Evolutionary conservation across 2,113 vertebrate species (phyloP), one percentile per base, ranked within the genome.

Genomic region (Gobio gobio): DNA sequence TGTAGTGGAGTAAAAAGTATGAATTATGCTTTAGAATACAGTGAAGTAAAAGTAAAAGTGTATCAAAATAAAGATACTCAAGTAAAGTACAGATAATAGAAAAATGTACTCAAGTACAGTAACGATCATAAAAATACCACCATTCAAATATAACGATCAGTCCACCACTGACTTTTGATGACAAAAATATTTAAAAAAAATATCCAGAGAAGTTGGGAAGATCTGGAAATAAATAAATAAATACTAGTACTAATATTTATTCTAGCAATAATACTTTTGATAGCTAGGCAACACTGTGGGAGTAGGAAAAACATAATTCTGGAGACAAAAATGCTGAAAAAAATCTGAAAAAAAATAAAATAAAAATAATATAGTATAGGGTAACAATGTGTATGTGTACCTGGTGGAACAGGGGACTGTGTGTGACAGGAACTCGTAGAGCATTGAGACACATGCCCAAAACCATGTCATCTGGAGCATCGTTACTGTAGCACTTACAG

Each of bases 381-480:
- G 51, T 54, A 7, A 54, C 6, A 18, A 54, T 18, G 24, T 49
- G 10, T 56, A 26, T 70, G 22, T 16, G 56, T 83, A 94, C 94
- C 97, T 99, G 98, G 90, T 99, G 98, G 90, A 99, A 99, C 64
- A 98, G 97, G 0, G 98, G 94, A 76, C 97, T 98, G 89, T 99
- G 98, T 2, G 96, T 99, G 90, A 96, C 92, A 0, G 97, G 94
- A 59, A 99, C 90, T 24, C 95, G 95, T n/a, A 99, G 91, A n/a
- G 97, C 95, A 47, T 95, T 97, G 91, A 98, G 95, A 89, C 98
- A 99, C 98, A 99, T 99, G 14, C 98, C 98, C 90, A 99, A 94
- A 83, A 99, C 98, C 98, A 99, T 99, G 89, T 99, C 98, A 68
- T 99, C 98, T 0, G 98, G 98, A 0, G 98, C 97, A 0, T 98